Base-by-base conservation (phyloP, 2,888 invertebrate genomes). In the Phlogophora meticulosa region DNA sequence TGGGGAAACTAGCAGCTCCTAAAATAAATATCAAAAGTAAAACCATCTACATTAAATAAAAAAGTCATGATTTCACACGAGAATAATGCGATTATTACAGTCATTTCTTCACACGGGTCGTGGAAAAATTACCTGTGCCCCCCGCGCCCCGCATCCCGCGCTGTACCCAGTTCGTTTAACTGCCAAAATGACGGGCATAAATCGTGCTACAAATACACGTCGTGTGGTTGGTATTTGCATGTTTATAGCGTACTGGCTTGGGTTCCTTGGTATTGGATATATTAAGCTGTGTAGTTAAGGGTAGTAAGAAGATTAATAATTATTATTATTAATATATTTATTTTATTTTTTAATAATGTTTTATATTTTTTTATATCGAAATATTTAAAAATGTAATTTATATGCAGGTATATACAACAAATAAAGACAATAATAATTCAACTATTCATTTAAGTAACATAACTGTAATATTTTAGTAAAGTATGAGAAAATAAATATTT, bases 211-310 rank as follows among this genome's bases (percentile, higher is more conserved):
- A 75, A 81, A 81, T 69, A 78, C 76, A 80, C 73, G 76, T 78
- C 73, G 76, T 78, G 78, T 79, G 81, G 77, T 80, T 72, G 81
- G 72, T 72, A 87, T 87, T 88, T 85, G 84, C 85, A 87, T 88
- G 80, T 84, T 86, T 86, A 86, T 85, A 85, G 84, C 78, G 72
- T 52, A 64, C 61, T 52, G 64, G 32, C 56, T 17, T 20, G 46
- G 63, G 77, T 4, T 20, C 1, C 15, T 58, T 49, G 5, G 20
- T 2, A 20, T 15, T 65, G 65, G 49, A 60, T 56, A n/a, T n/a
- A n/a, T n/a, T n/a, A 52, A 28, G 28, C 28, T 28, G 28, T 28
- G 28, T 4, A 28, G 28, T 28, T 4, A 28, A 28, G 5, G 28
- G n/a, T n/a, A n/a, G n/a, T n/a, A n/a, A n/a, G n/a, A n/a, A n/a